These are phyloP conservation scores for Enteromius argenteus DNA, from an alignment of 2,797 vertebrate genomes.

Conservation along the genomic window DNA sequence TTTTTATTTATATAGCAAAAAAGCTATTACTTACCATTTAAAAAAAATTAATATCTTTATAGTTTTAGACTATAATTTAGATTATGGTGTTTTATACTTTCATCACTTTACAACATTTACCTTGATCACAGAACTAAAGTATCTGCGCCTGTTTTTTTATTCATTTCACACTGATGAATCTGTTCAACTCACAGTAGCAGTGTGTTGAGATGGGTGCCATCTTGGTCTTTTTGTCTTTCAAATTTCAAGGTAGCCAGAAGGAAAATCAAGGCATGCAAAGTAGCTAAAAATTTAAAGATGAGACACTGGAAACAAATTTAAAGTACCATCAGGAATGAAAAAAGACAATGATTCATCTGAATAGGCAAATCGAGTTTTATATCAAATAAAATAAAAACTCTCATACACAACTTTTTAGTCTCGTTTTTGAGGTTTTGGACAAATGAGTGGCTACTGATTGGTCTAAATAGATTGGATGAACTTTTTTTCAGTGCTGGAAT, in stretches of 20 bases:
- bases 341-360: constrained; percentile 70
- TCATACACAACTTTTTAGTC: neutral
- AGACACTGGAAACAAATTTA: constrained; percentile 70
- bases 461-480: neutral
- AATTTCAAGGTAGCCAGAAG: constrained; percentile 72
- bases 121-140: too few relatives aligned
- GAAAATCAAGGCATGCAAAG: constrained; percentile 68
- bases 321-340: constrained; percentile 58
- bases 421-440: neutral
- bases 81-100: neutral
- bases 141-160: neutral
- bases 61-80: neutral
- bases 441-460: neutral
- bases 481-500: constrained; percentile 37
- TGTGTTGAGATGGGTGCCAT: constrained; percentile 50
- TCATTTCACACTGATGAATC: neutral
- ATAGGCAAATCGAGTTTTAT: constrained; percentile 74
- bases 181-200: neutral
- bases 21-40: too few relatives aligned
- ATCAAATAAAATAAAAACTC: neutral
- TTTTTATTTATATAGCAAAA: too few relatives aligned
- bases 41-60: too few relatives aligned
- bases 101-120: neutral
- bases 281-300: constrained; percentile 53
- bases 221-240: constrained; percentile 76